Base-by-base conservation (phyloP, 2,113 vertebrate species). In the Gambusia holbrooki region DNA sequence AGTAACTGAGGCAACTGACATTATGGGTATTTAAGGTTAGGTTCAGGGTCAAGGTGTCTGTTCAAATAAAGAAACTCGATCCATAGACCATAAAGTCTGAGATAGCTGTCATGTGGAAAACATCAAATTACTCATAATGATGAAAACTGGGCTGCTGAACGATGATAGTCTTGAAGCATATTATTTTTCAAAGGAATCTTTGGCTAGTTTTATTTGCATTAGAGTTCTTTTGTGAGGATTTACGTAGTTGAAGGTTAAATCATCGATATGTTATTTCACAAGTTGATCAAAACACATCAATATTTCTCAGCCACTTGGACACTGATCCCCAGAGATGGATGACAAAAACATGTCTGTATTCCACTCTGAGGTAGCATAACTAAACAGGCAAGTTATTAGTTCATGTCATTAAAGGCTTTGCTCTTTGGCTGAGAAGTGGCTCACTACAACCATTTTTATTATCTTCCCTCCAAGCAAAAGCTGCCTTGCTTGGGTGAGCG, bases 371-470 rank as follows among this genome's bases (percentile, higher is more conserved):
- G 89, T 91, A 88, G 81, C 84, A 85, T 3, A 11, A 37, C 79
- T 91, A 93, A 93, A 92, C 90, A 90, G 79, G 71, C 83, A 89
- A 79, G 90, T 94, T 91, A 94, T 94, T 93, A 93, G 73, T 90
- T 92, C 87, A 89, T 88, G 84, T 92, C 90, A 92, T 86, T 87
- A 88, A 81, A 87, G 88, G 90, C 89, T 81, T 85, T 88, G 88
- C 82, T 88, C 88, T 91, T 89, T 78, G 74, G 80, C 88, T 87
- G 88, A 94, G 93, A 93, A 93, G 85, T 93, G 91, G 93, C 89
- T 93, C 92, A 89, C 84, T 89, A 84, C 82, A 91, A 72, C 88
- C 88, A 85, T 90, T 88, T 91, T 87, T 82, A 91, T 84, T 86
- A 88, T 84, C 74, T 80, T 70, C 83, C 85, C 90, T 92, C 79